Conservation (phyloP, 2,888 invertebrate genomes). For the Melieria picta region DNA sequence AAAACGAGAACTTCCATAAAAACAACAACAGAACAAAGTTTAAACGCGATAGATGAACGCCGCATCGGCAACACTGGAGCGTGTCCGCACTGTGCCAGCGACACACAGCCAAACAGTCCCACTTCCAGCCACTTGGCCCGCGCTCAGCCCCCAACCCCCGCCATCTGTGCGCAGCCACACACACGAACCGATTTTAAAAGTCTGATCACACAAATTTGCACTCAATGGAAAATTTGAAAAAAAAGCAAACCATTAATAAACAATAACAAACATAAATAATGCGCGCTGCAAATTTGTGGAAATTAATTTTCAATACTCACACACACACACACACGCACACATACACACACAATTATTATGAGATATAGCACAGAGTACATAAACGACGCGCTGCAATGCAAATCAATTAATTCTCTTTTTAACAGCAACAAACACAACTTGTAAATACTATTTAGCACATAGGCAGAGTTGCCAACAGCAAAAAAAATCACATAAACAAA, state of each 20-base stretch:
- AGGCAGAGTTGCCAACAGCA: too few relatives aligned
- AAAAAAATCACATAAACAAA: too few relatives aligned
- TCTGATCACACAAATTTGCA: conserved; percentile 17
- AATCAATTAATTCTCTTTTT: conserved; percentile 1
- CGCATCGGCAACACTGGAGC: not conserved
- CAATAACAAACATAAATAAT: conserved; percentile 2
- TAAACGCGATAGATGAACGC: not conserved
- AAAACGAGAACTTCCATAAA: conserved; percentile 39
- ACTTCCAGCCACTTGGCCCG: too few relatives aligned
- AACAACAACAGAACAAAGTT: conserved; percentile 22
- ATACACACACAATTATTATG: conserved; percentile 12
- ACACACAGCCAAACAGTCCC: conserved; percentile 1
- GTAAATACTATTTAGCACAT: conserved; percentile 26
- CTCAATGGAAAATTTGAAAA: conserved; percentile 4
- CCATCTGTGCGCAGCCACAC: not conserved
- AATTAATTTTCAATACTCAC: not conserved
- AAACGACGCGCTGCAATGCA: not conserved
- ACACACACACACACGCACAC: conserved; percentile 27
- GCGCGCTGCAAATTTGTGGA: conserved; percentile 3
- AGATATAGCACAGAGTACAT: not conserved
- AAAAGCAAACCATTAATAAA: not conserved
- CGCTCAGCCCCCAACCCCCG: too few relatives aligned
- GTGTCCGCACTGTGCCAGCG: conserved; percentile 7
- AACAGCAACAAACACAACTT: conserved; percentile 5
- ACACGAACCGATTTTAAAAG: conserved; percentile 23